Conservation (phyloP, 2,797 vertebrate genomes). For the Micromesistius poutassou region DNA sequence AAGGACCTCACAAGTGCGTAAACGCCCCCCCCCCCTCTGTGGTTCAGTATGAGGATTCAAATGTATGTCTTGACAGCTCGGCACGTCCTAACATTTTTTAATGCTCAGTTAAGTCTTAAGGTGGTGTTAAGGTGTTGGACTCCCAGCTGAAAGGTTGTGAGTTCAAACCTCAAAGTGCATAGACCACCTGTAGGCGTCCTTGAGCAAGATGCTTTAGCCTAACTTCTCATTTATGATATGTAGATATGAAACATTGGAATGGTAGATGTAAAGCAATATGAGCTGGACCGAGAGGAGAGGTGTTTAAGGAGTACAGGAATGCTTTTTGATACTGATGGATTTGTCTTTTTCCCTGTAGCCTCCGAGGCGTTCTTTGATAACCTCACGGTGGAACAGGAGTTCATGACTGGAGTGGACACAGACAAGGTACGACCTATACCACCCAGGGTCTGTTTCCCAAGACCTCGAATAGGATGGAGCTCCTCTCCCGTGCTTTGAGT, state of each 20-base stretch:
- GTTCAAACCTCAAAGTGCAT: neutral
- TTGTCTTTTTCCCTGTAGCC: slow-evolving; percentile 68
- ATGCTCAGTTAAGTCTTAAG: neutral
- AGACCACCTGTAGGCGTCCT: neutral
- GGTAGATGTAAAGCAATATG: neutral
- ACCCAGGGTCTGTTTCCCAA: neutral
- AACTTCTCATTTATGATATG: neutral
- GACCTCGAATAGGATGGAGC: neutral
- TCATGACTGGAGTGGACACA: slow-evolving; percentile 98
- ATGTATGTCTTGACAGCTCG: neutral
- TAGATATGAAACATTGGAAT: neutral
- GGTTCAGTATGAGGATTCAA: neutral
- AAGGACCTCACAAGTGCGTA: slow-evolving; percentile 95
- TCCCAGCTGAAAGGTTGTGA: neutral
- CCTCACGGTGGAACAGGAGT: slow-evolving; percentile 97
- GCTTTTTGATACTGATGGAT: neutral
- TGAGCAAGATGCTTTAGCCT: neutral
- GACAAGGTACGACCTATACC: slow-evolving; percentile 81
- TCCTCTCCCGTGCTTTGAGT: neutral
- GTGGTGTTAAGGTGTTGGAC: neutral
- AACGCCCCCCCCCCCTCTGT: neutral
- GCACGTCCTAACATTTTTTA: neutral
- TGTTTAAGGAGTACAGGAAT: neutral
- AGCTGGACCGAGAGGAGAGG: neutral
- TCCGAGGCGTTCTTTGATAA: slow-evolving; percentile 98